These are phyloP conservation scores for Leptopterna dolabrata DNA, from an alignment of 2,888 invertebrate genomes.

Conservation along the genomic window DNA sequence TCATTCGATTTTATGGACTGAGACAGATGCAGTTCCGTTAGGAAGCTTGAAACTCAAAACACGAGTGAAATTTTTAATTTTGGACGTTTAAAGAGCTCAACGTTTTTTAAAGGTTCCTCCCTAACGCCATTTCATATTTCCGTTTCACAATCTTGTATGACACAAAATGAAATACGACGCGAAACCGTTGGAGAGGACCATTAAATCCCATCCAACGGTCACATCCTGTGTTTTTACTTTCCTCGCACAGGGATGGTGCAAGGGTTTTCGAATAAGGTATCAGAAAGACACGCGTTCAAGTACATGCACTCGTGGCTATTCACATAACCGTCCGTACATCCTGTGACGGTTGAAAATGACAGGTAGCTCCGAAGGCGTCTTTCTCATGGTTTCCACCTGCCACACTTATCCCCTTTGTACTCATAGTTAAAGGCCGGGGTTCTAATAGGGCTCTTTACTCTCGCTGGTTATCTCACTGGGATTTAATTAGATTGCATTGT, in stretches of 20 bases:
- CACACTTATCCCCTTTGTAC: background rate
- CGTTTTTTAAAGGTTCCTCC: background rate
- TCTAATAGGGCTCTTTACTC: no score
- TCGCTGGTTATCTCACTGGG: no score
- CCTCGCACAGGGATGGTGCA: background rate
- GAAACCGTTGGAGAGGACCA: background rate
- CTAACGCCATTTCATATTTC: background rate
- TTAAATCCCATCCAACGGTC: background rate
- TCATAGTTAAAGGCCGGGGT: no score
- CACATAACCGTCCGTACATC: background rate
- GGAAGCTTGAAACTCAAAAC: no score
- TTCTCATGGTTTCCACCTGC: background rate
- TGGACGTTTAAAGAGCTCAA: no score
- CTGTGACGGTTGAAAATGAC: slow-evolving; percentile 1
- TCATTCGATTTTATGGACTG: no score
- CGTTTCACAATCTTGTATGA: no score
- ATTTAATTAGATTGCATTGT: no score
- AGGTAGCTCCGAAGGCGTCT: background rate
- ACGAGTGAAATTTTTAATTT: no score
- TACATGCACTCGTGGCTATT: background rate
- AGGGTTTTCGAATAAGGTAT: background rate
- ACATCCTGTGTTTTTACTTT: background rate
- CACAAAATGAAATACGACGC: background rate
- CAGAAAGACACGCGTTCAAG: background rate
- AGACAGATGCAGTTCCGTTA: no score